Evolutionary conservation across 1,140 invertebrate genomes (phyloP).

Genomic region (Temnothorax curvispinosus): DNA sequence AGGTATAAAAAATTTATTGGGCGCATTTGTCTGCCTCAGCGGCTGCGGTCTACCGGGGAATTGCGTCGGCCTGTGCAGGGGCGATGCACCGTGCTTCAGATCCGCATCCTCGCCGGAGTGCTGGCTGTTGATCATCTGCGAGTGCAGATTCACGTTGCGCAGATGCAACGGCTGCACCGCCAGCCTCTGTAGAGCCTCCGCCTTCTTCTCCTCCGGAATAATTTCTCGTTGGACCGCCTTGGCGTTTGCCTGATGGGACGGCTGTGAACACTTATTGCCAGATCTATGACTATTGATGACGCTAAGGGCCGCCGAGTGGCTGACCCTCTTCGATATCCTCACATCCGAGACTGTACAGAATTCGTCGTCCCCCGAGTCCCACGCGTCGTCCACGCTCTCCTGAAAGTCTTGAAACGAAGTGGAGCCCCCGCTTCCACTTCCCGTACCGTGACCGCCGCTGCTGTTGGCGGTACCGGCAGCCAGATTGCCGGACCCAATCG

Average conservation of each 20-base stretch:
- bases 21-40: constrained; percentile 76
- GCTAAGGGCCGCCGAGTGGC: constrained; percentile 93
- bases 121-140: constrained; percentile 71
- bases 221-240: constrained; percentile 76
- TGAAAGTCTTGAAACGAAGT: constrained; percentile 98
- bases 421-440: constrained; percentile 85
- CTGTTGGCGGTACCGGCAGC: constrained; percentile 34
- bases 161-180: constrained; percentile 83
- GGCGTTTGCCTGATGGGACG: constrained; percentile 60
- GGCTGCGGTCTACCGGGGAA: constrained; percentile 84
- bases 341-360: constrained; percentile 90
- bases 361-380: constrained; percentile 97
- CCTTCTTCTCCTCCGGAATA: constrained; percentile 84
- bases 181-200: constrained; percentile 83
- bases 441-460: constrained; percentile 58
- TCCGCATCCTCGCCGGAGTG: constrained; percentile 68
- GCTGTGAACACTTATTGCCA: constrained; percentile 67
- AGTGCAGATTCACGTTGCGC: constrained; percentile 79
- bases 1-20: constrained; percentile 84
- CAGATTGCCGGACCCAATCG: constrained; percentile 63
- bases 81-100: constrained; percentile 73
- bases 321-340: constrained; percentile 95
- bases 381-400: constrained; percentile 97
- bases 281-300: constrained; percentile 94
- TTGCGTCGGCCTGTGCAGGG: constrained; percentile 78